Evolutionary conservation across 1,140 invertebrate genomes (phyloP).

Genomic region (Plutomurus gul): DNA sequence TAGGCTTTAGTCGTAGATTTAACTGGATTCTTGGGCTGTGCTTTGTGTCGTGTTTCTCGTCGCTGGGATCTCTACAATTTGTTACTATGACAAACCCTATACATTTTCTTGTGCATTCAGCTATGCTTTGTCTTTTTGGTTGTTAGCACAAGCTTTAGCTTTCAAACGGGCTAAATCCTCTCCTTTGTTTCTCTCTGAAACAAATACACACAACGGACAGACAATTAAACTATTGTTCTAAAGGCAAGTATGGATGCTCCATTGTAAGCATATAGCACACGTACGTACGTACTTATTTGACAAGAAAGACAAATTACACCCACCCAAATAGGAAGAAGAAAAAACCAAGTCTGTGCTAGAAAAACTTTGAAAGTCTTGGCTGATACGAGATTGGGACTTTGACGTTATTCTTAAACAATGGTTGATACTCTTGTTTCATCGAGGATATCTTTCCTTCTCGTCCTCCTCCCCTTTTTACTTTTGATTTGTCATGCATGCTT

Average conservation of each 20-base stretch:
- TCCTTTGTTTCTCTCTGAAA: not conserved
- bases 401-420: not conserved
- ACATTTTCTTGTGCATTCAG: not conserved
- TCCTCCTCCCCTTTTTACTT: not conserved
- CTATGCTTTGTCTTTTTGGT: not conserved
- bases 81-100: not conserved
- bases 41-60: not conserved
- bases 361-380: not conserved
- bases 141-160: slow-evolving; percentile 4
- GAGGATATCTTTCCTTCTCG: not conserved
- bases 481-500: not conserved
- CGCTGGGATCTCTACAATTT: slow-evolving; percentile 6
- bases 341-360: no score
- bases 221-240: slow-evolving; percentile 25
- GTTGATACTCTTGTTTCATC: not conserved
- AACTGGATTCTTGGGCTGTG: not conserved
- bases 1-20: not conserved
- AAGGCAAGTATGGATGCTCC: no score
- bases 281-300: no score
- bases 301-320: no score
- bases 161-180: not conserved
- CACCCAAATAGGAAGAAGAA: no score
- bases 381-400: not conserved
- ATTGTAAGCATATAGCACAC: no score
- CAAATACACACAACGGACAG: not conserved